Conservation (phyloP, 1,140 invertebrate species). For the Calliopsis andreniformis region DNA sequence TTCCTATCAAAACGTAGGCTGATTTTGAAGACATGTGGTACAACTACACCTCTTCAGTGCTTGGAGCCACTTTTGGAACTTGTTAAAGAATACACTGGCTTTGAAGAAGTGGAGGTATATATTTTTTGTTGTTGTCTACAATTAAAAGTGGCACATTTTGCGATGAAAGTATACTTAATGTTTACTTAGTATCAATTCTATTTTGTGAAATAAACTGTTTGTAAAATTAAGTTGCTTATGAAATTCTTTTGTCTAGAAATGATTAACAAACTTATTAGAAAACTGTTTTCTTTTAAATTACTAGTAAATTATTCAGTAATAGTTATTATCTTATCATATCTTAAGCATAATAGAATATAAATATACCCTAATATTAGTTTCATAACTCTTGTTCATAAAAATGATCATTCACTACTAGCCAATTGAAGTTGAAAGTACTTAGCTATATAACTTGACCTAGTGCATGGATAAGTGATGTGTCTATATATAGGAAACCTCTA, state of each 20-base stretch:
- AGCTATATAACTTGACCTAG: conserved; percentile 82
- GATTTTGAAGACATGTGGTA: conserved; percentile 99
- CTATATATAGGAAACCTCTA: conserved; percentile 73
- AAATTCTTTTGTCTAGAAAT: not conserved
- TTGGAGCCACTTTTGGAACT: conserved; percentile 92
- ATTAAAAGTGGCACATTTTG: not conserved
- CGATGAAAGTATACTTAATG: not conserved
- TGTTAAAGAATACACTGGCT: conserved; percentile 92
- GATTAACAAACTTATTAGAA: too few relatives aligned
- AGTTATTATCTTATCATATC: not conserved
- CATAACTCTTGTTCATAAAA: not conserved
- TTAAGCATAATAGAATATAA: not conserved
- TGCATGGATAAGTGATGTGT: conserved; percentile 76
- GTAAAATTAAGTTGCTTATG: not conserved
- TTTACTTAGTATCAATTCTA: not conserved
- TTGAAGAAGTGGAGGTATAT: conserved; percentile 87
- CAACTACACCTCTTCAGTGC: conserved; percentile 97
- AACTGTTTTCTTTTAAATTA: not conserved
- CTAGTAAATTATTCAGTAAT: not conserved
- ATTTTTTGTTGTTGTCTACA: not conserved
- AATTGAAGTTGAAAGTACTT: conserved; percentile 67
- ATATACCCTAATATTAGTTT: not conserved
- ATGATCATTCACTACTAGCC: conserved; percentile 20
- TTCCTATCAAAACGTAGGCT: conserved; percentile 96
- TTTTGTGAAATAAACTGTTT: not conserved